These are phyloP conservation scores for Stegostoma tigrinum DNA, from an alignment of 2,113 vertebrate species.

Conservation along the genomic window DNA sequence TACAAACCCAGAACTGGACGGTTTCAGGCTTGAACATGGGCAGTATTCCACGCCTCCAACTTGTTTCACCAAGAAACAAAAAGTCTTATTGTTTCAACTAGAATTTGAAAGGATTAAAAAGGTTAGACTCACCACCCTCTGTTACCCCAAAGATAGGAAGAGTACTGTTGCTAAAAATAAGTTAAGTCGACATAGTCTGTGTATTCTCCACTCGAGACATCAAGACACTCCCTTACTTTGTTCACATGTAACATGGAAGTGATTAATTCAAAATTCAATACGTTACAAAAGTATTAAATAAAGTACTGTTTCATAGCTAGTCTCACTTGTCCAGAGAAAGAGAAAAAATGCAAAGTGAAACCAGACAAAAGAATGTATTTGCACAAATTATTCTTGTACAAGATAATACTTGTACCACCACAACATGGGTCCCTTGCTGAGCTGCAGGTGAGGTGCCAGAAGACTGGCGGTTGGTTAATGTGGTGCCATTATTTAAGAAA, in stretches of 20 bases:
- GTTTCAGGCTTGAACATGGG: neutral
- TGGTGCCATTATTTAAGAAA: no score
- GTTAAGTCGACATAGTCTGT: slow-evolving; percentile 4
- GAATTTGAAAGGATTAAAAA: neutral
- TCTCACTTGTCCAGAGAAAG: neutral
- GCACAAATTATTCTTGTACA: neutral
- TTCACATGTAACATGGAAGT: neutral
- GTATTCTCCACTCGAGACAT: slow-evolving; percentile 8
- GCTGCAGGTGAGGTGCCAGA: no score
- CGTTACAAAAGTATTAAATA: neutral
- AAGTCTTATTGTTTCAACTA: neutral
- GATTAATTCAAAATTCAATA: slow-evolving; percentile 15
- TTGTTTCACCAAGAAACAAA: neutral
- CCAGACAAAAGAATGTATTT: neutral
- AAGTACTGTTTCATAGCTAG: neutral
- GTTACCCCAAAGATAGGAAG: neutral
- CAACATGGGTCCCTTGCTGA: neutral
- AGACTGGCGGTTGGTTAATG: no score
- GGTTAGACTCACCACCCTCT: neutral
- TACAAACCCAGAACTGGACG: neutral
- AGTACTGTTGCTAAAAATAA: slow-evolving; percentile 15
- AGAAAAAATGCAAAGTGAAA: neutral
- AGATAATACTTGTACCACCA: neutral
- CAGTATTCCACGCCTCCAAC: neutral
- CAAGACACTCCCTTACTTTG: neutral